Base-by-base conservation (phyloP, 2,113 vertebrate genomes). In the Eretmochelys imbricata region DNA sequence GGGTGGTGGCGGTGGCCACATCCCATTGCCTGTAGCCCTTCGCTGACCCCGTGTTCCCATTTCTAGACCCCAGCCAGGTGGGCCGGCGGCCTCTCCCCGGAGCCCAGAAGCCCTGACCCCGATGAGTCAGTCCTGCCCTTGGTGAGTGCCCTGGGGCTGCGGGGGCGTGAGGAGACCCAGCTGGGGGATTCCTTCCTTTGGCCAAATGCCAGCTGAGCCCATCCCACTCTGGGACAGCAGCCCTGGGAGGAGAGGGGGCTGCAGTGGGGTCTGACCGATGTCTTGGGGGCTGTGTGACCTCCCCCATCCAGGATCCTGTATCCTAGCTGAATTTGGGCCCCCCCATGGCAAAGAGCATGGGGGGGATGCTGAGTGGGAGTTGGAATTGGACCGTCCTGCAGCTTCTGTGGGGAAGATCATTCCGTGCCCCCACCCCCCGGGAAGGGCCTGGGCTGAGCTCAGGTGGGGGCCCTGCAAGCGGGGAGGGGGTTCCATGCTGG, bases 91-190 rank as follows among this genome's bases (percentile, higher is more conserved):
- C 54, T 93, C 55, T 95, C 95, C 50, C 96, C 96, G 76, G 90
- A 87, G 27, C n/a, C 82, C 42, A 88, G 78, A 69, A 59, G 19
- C 35, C 42, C 91, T n/a, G 88, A 84, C 13, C 38, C 65, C 11
- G 97, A 97, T 76, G 93, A 94, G 19, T 49, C 89, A 82, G 57
- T 48, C 53, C 48, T 90, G 78, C 78, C 92, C 46, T 97, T 97
- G 97, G 97, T 98, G 93, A 96, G 96, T 97, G 25, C 46, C 42
- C 29, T 27, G 46, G 29, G 8, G 11, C 3, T 3, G 8, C 4
- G 8, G 17, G 65, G 8, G 8, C 10, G 4, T 35, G 29, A 7
- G 62, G 35, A n/a, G 31, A n/a, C 31, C 31, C 57, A 17, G 27
- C 5, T 6, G 6, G 11, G 17, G 29, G 8, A 10, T 13, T 5